Evolutionary conservation across 2,888 invertebrate species (phyloP), one percentile per base, ranked within the genome.

Genomic region (Panzeria rudis): DNA sequence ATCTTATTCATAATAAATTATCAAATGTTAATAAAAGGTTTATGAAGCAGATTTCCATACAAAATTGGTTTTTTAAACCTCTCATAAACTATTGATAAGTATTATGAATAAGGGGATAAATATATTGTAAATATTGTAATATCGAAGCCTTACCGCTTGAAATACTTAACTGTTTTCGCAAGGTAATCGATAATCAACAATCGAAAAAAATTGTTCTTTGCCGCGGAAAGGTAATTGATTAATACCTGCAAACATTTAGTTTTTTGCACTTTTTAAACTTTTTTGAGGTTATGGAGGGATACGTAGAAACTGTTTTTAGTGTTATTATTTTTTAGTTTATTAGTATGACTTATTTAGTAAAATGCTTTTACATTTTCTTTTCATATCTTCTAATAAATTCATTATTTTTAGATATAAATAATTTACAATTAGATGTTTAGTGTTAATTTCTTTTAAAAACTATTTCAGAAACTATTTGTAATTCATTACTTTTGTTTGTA

Each of bases 281-380:
- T 50, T 17, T 50, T 7, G 50, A 8, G 17, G 17, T 20, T 20
- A 50, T 5, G 17, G 7, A 17, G 20, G 20, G 20, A 2, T 20
- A 20, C 20, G 8, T 17, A 38, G 38, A 47, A 17, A 15, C 1
- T 20, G n/a, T 20, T 50, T 17, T 50, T 35, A n/a, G 13, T 47
- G 17, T 47, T 6, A 25, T 29, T 32, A n/a, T 15, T n/a, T 59
- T 6, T 17, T 15, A 41, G 38, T 38, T 41, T 15, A 38, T 38
- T 15, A 25, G 52, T 25, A 13, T 9, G 32, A 17, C n/a, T n/a
- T 59, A 59, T 59, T 59, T 32, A 59, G 29, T 38, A 64, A 64
- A 8, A n/a, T 54, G 69, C 69, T 25, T 69, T 41, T n/a, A 59
- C 25, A 54, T 38, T 25, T 29, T 20, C n/a, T n/a, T 32, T 23